Percentiles rank a stretch among this genome's conserved stretches.
These are phyloP conservation scores for Leistus spinibarbis DNA, from an alignment of 2,888 invertebrate species.

Conservation along the genomic window DNA sequence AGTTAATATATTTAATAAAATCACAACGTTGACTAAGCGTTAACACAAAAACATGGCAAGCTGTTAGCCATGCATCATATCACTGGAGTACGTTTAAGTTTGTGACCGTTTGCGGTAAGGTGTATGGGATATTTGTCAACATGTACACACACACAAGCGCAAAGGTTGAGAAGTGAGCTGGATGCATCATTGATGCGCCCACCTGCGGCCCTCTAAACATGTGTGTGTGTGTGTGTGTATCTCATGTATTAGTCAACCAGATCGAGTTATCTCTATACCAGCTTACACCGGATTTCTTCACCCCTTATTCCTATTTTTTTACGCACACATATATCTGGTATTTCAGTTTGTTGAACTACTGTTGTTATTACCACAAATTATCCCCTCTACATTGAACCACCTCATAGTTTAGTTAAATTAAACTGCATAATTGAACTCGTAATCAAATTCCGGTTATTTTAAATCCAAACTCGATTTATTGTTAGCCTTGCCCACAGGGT, in stretches of 20 bases:
- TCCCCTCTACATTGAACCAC: no score
- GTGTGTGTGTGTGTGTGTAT: conserved; percentile 45
- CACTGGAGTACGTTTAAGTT: no score
- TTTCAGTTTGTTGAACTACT: no score
- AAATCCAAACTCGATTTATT: not conserved
- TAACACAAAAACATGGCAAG: no score
- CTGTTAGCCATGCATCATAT: no score
- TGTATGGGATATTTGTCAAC: not conserved
- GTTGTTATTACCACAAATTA: no score
- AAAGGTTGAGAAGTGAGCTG: conserved; percentile 44
- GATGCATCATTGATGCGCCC: conserved; percentile 56
- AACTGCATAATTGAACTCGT: no score
- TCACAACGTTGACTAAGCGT: no score
- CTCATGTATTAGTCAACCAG: conserved; percentile 56
- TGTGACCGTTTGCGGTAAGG: not conserved
- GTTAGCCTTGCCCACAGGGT: not conserved
- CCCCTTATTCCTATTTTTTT: not conserved
- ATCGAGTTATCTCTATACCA: conserved; percentile 51
- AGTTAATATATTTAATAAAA: no score
- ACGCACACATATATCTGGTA: not conserved
- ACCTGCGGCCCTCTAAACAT: conserved; percentile 47
- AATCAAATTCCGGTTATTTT: not conserved
- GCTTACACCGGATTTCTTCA: not conserved
- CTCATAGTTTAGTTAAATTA: no score
- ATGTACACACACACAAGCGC: not conserved